A percentile compares a stretch with the other conserved stretches of the same genome.
Evolutionary conservation across 2,888 invertebrate genomes (phyloP).

Genomic region (Aspidapion aeneum): DNA sequence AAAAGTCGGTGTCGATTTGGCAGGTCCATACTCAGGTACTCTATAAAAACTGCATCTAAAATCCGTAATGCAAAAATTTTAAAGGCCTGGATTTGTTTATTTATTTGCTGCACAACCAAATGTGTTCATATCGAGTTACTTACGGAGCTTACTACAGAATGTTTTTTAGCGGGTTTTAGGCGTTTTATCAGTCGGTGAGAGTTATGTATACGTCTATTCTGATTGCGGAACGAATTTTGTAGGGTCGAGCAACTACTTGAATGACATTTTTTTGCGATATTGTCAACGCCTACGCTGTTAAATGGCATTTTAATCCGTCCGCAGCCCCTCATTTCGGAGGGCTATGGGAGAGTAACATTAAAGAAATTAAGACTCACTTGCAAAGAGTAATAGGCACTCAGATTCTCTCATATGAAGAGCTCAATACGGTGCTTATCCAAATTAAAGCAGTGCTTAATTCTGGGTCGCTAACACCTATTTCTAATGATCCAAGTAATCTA

Average conservation of each 20-base stretch:
- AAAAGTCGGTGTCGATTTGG: background rate
- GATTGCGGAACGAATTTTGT: constrained; percentile 13
- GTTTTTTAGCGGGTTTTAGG: constrained; percentile 6
- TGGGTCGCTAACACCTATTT: background rate
- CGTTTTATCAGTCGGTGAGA: constrained; percentile 7
- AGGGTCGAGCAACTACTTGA: constrained; percentile 7
- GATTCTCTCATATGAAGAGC: background rate
- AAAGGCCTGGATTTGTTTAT: constrained; percentile 6
- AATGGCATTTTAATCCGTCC: constrained; percentile 6
- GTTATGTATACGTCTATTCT: background rate
- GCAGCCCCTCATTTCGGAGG: constrained; percentile 4
- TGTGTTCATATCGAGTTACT: constrained; percentile 6
- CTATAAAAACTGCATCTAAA: background rate
- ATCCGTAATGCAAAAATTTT: constrained; percentile 2
- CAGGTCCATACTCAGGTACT: background rate
- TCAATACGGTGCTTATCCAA: background rate
- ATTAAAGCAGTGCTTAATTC: background rate
- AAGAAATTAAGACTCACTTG: background rate
- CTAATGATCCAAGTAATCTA: background rate
- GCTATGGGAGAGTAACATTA: constrained; percentile 4
- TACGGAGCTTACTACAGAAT: constrained; percentile 2
- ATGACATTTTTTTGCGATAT: background rate
- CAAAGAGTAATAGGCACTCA: background rate
- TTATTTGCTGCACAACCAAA: constrained; percentile 1
- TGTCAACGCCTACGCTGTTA: background rate